Percentiles rank a stretch among this genome's conserved stretches.
These are phyloP conservation scores for Syrmaticus mikado DNA, from an alignment of 2,113 vertebrate species.

Conservation along the genomic window DNA sequence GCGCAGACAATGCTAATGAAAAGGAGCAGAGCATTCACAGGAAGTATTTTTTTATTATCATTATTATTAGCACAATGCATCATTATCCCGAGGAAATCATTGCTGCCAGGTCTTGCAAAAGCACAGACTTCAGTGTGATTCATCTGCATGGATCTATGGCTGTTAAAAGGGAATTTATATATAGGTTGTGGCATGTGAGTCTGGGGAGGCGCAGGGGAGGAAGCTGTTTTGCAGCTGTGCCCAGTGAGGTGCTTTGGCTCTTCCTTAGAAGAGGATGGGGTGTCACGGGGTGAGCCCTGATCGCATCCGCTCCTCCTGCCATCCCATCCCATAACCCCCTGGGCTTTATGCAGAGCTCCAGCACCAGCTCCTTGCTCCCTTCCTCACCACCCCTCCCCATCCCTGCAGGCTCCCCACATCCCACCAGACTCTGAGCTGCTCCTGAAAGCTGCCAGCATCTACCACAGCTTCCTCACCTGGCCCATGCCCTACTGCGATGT, in stretches of 20 bases:
- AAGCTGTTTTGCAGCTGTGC: background rate
- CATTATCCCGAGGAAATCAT: conserved; percentile 49
- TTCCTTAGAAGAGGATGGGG: background rate
- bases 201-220: background rate
- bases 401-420: conserved; percentile 86
- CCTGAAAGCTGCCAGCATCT: conserved; percentile 82
- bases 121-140: background rate
- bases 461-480: conserved; percentile 93
- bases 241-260: background rate
- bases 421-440: conserved; percentile 85
- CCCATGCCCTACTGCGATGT: conserved; percentile 91
- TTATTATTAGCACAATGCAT: conserved; percentile 55
- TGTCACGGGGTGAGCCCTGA: background rate
- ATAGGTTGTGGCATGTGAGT: background rate
- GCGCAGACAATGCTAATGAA: background rate
- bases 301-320: background rate
- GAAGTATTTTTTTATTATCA: conserved; percentile 27
- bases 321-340: background rate
- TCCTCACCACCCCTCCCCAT: accelerated
- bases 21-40: background rate
- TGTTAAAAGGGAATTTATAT: background rate
- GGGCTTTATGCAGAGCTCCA: accelerated
- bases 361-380: background rate
- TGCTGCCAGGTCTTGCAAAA: conserved; percentile 25
- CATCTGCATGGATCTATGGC: background rate